Evolutionary conservation across 2,113 vertebrate genomes (phyloP).

Genomic region (Psittacus erithacus): DNA sequence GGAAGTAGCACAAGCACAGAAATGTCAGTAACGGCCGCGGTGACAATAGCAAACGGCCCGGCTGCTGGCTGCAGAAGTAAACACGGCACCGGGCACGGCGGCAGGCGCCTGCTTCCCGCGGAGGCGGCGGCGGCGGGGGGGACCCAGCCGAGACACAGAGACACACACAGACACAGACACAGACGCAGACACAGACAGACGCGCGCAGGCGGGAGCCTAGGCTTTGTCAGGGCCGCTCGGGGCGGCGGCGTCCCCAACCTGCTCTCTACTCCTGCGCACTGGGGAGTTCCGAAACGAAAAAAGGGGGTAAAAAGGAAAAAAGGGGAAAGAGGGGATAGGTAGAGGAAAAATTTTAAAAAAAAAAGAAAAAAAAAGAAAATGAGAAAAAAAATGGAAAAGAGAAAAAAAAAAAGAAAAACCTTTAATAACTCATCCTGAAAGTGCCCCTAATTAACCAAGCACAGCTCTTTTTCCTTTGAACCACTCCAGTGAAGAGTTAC

Average conservation of each 20-base stretch:
- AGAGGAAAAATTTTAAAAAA: no score
- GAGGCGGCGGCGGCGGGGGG: not conserved
- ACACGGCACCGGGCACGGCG: not conserved
- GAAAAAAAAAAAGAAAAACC: not conserved
- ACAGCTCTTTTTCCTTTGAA: not conserved
- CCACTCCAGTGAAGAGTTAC: not conserved
- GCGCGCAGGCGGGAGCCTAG: not conserved
- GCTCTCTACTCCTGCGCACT: not conserved
- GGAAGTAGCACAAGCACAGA: not conserved
- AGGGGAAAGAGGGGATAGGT: rapidly evolving
- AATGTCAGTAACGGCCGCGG: not conserved
- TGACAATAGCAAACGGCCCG: not conserved
- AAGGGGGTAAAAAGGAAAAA: not conserved
- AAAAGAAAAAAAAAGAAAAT: not conserved
- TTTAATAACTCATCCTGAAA: not conserved
- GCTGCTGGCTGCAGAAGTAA: not conserved
- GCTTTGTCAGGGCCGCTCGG: not conserved
- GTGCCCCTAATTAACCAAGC: not conserved
- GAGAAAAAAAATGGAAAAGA: not conserved
- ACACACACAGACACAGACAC: not conserved
- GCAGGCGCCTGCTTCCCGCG: not conserved
- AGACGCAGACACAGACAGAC: not conserved
- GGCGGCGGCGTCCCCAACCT: not conserved
- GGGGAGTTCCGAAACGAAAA: not conserved
- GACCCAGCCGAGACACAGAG: not conserved